Base-by-base conservation (phyloP, 2,113 vertebrate species). In the Ameiurus melas region DNA sequence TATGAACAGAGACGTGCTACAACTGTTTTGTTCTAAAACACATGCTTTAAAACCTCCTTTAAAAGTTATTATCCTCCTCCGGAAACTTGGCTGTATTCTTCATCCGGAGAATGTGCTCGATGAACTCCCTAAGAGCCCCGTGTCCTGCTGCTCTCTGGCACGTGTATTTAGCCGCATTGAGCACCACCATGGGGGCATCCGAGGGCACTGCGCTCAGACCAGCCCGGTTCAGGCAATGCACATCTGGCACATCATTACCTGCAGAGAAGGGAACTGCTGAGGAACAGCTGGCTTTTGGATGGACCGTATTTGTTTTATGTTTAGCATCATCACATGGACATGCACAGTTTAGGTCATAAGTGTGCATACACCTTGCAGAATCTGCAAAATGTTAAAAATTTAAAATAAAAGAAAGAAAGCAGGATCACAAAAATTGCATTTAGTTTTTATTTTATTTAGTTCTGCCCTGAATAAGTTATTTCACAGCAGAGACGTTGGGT, bases 61-160 rank as follows among this genome's bases (percentile, higher is more conserved):
- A 58, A 10, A 91, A 93, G 5, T 73, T 33, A n/a, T 94, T 86
- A 79, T 92, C 92, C 58, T 91, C 73, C 86, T 85, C 83, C 64
- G 92, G 85, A 1, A 90, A 89, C 57, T 94, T 96, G 19, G 95
- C 94, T 77, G 95, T 96, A 73, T 96, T 92, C 19, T 95, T 93
- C 51, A 97, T 93, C 30, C 95, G 94, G 47, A 95, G 95, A 85
- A 99, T 96, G 93, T 98, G 95, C 9, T 99, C 96, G 0, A 95
- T 94, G 10, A 99, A 99, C 93, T 99, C 97, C n/a, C 96, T 91
- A 82, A 98, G 60, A 0, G 97, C 97, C 0, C 97, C 97, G 0
- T 62, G 92, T 17, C 97, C 98, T 0, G 96, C 96, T 0, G 0
- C 53, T 0, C 86, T 91, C 80, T 82, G 94, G 89, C 98, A 99